Evolutionary conservation across 2,797 vertebrate genomes (phyloP), one percentile per base, ranked within the genome.

Genomic region (Sebastes hubbsi): DNA sequence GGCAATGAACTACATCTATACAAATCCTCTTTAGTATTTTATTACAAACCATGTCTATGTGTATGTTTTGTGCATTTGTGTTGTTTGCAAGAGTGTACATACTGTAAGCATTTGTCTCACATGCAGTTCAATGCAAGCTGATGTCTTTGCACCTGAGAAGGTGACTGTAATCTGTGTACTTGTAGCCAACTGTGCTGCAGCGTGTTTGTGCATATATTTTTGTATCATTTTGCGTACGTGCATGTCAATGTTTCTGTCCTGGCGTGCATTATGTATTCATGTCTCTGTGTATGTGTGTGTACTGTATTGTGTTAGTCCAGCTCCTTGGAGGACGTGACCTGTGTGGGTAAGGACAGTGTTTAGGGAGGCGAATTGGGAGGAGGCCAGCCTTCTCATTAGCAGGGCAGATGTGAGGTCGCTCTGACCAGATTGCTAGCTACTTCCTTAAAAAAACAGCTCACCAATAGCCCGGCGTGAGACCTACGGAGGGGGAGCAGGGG

Each of bases 391-490:
- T 96, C 97, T 98, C 96, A 95, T 95, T 96, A 96, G 96, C 94
- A 94, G 97, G 97, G 95, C 94, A 91, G 94, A 94, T 96, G 97
- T 96, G 96, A 97, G 96, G 96, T 96, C 96, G 94, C 92, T 91
- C 91, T 94, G 93, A 93, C 96, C 93, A 93, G 91, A 94, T 96
- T 87, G 93, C 94, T 95, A 90, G 90, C 93, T 89, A 96, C 97
- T 99, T 99, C 98, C 97, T 98, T 97, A 97, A 96, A 97, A 97
- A 97, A 97, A 98, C 95, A 97, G 88, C 86, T 90, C 88, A 85
- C 90, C 90, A 94, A 94, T 95, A 81, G 93, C 94, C 88, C 87
- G 94, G 94, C 91, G 89, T 91, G 92, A 95, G 95, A 91, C 88
- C 83, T 90, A 58, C 92, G 87, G 90, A 91, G 95, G 95, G 90